Conservation (phyloP, 2,113 vertebrate species). For the Columba livia region DNA sequence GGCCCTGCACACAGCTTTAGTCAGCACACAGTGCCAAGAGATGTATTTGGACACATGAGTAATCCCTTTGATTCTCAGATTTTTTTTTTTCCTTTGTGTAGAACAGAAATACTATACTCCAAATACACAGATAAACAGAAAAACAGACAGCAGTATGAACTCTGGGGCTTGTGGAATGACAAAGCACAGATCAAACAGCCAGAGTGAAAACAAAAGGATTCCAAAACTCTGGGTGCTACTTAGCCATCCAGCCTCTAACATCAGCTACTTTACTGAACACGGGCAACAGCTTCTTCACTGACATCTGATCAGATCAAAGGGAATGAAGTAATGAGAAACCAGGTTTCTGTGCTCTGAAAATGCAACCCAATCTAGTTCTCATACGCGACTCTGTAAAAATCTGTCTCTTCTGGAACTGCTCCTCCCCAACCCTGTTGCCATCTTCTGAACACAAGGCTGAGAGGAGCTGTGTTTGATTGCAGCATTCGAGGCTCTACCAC, state of each 20-base stretch:
- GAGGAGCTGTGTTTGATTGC: neutral
- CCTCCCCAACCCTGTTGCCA: neutral
- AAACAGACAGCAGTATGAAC: slow-evolving; percentile 19
- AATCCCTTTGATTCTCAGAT: slow-evolving; percentile 46
- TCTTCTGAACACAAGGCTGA: neutral
- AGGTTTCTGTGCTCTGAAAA: neutral
- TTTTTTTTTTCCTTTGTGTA: neutral
- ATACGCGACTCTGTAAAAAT: neutral
- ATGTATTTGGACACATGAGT: slow-evolving; percentile 28
- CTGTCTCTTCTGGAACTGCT: neutral
- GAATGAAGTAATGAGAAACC: neutral
- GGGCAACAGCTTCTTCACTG: neutral
- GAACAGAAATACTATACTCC: slow-evolving; percentile 27
- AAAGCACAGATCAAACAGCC: slow-evolving; percentile 44
- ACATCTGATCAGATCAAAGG: neutral
- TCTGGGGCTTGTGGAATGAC: neutral
- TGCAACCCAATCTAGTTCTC: neutral
- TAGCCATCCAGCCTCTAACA: neutral
- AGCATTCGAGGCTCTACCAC: neutral
- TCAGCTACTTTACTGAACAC: neutral
- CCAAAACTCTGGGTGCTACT: neutral
- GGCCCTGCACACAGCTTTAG: slow-evolving; percentile 13
- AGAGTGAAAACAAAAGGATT: slow-evolving; percentile 18
- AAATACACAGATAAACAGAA: slow-evolving; percentile 42
- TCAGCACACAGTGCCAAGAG: slow-evolving; percentile 15